Conservation (phyloP, 1,140 invertebrate species). For the Diorhabda carinulata region DNA sequence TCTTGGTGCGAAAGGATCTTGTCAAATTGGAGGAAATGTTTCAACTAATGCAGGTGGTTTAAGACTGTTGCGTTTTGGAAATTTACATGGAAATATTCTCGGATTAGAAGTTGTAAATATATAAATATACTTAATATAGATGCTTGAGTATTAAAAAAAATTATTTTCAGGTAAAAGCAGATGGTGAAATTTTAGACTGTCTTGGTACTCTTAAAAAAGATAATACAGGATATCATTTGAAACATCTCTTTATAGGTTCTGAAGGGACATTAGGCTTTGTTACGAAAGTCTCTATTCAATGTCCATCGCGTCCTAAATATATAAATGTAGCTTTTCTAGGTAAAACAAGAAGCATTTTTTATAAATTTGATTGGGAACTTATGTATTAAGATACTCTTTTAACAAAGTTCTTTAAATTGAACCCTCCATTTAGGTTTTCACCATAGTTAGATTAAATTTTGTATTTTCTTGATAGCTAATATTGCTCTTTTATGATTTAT, state of each 20-base stretch:
- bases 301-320: constrained; percentile 73
- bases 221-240: constrained; percentile 95
- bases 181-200: constrained; percentile 82
- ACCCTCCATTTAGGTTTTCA: too few relatives aligned
- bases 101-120: constrained; percentile 83
- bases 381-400: too few relatives aligned
- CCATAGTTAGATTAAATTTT: too few relatives aligned
- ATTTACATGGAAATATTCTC: constrained; percentile 85
- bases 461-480: too few relatives aligned
- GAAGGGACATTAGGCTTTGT: constrained; percentile 95
- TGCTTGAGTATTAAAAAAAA: too few relatives aligned
- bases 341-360: constrained; percentile 45
- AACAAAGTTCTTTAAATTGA: too few relatives aligned
- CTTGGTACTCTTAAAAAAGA: constrained; percentile 89
- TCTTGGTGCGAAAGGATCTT: constrained; percentile 94
- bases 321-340: constrained; percentile 84
- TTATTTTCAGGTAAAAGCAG: constrained; percentile 69
- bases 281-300: constrained; percentile 87
- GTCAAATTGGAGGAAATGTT: constrained; percentile 95
- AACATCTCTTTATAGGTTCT: constrained; percentile 95
- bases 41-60: constrained; percentile 96
- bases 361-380: too few relatives aligned
- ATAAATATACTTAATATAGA: neutral
- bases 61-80: constrained; percentile 88
- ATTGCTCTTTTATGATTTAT: too few relatives aligned